Base-by-base conservation (phyloP, 2,888 invertebrate genomes). In the Catocala nupta region DNA sequence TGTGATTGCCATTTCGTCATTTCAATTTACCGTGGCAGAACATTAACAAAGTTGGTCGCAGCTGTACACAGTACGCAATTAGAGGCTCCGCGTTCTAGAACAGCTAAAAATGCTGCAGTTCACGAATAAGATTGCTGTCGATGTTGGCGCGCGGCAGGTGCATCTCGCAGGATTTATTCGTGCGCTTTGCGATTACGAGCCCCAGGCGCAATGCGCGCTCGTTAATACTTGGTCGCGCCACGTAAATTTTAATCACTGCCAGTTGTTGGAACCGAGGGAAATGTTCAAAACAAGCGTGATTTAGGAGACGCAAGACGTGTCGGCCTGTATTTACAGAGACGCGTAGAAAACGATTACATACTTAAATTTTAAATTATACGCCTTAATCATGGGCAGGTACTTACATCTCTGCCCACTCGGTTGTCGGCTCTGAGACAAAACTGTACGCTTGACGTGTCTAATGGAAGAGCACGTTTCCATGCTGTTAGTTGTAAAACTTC, bases 181-280 rank as follows among this genome's bases (percentile, higher is more conserved):
- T 81, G 78, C 87, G 89, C 88, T 85, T 83, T 85, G 89, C 85
- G 86, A 84, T 84, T 85, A 86, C 88, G 83, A 84, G 87, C 85
- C 88, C 75, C 86, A 83, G 77, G 87, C 89, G 87, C 90, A 88
- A 86, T 85, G 87, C 89, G 87, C 86, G 90, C 90, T 91, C 92
- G 92, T 93, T 93, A 92, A 92, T 93, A 92, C 91, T 92, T 91
- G 90, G 90, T 89, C 88, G 91, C 88, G 91, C 85, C 88, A 90
- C 93, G 92, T 93, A 93, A 93, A 93, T 93, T 93, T 92, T 92
- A 91, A 91, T 93, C 92, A 91, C 88, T 91, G 91, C 90, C 92
- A 93, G 91, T 92, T 90, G 91, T 91, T 92, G 86, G 88, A 88
- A 86, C 86, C 81, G 88, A 85, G 89, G 89, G 84, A 91, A 92